Base-by-base conservation (phyloP, 1,140 invertebrate species). In the Meloidogyne chitwoodi region DNA sequence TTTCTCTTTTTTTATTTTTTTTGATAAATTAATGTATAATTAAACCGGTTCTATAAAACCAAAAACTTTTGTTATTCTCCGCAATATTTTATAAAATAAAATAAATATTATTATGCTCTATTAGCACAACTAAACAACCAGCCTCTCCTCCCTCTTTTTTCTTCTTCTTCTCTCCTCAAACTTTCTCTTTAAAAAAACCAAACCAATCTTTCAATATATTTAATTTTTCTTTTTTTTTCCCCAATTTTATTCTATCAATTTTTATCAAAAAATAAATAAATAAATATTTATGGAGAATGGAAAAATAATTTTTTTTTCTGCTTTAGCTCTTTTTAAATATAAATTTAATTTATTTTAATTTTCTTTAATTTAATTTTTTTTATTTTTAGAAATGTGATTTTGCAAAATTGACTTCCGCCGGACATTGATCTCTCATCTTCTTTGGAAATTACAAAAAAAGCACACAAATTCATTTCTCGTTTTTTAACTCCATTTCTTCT, bases 351-450 rank as follows among this genome's bases (percentile, higher is more conserved):
- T 34, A 31, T 68, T 2, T 22, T 22, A 38, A 6, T 11, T 0
- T 26, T 27, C 11, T 12, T 26, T 68, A 41, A 11, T 26, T 41
- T 41, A 11, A 68, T 38, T 26, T 68, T 22, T 27, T 34, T 44
- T 11, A 14, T 71, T 65, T 73, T 73, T 31, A 73, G 70, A 73
- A 73, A 73, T 73, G 70, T 73, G 70, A 73, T 64, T 56, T 56
- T 73, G 70, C 70, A 73, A 73, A 73, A 73, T 73, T 73, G 70
- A 73, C 70, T 73, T 73, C 70, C 70, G 56, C 56, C 64, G 48
- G 70, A 64, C 27, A 56, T n/a, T 56, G 70, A 73, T 73, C 70
- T 73, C 70, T 22, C 19, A n/a, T 19, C 44, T 14, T 41, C 26
- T 48, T 48, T 26, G 38, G 38, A 6, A 11, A 41, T 11, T 41